Percentiles rank a stretch among this genome's conserved stretches.
Conservation (phyloP, 2,113 vertebrate species). For the Lagopus leucura region DNA sequence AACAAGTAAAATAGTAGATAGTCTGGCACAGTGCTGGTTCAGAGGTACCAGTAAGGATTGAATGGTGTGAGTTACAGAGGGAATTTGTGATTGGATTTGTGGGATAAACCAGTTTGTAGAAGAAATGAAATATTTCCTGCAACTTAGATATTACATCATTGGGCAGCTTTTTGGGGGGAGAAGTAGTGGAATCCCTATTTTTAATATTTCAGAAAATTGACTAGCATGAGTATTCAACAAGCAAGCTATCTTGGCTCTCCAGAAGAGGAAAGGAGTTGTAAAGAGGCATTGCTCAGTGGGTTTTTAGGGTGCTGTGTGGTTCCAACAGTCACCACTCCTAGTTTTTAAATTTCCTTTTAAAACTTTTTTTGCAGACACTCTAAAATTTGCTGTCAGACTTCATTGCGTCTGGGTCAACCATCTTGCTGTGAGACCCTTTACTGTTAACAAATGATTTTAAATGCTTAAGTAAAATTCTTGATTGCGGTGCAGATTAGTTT, state of each 20-base stretch:
- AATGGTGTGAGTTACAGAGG: background rate
- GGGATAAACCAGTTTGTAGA: background rate
- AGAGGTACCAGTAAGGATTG: background rate
- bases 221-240: background rate
- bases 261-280: background rate
- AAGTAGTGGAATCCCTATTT: background rate
- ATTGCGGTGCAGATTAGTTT: background rate
- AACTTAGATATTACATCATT: background rate
- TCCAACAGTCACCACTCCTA: background rate
- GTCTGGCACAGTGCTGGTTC: background rate
- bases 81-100: background rate
- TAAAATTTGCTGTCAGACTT: background rate
- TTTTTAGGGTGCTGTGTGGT: background rate
- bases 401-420: background rate
- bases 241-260: background rate
- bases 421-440: background rate
- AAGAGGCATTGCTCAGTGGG: background rate
- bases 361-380: background rate
- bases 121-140: background rate
- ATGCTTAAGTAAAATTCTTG: background rate
- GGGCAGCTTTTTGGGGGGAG: background rate
- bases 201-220: background rate
- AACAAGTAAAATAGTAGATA: background rate
- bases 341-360: background rate
- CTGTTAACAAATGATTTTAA: background rate